These are phyloP conservation scores for Danaus plexippus DNA, from an alignment of 1,140 invertebrate genomes.

Conservation along the genomic window DNA sequence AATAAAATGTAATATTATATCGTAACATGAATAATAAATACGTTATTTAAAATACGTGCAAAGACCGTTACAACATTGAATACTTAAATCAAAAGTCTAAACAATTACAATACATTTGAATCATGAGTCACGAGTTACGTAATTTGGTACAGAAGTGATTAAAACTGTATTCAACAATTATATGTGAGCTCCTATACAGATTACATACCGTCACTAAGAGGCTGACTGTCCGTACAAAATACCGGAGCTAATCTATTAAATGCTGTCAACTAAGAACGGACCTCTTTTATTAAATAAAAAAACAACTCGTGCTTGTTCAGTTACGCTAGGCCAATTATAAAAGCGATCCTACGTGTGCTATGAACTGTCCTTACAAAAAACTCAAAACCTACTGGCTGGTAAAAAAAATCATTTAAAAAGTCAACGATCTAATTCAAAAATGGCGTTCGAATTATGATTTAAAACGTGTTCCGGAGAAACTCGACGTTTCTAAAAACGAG, in stretches of 20 bases:
- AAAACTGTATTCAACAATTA: slow-evolving; percentile 17
- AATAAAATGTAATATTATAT: too few relatives aligned
- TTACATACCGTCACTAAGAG: slow-evolving; percentile 13
- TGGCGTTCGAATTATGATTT: slow-evolving; percentile 70
- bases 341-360: slow-evolving; percentile 9
- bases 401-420: slow-evolving; percentile 51
- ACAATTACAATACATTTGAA: too few relatives aligned
- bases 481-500: slow-evolving; percentile 67
- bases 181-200: slow-evolving; percentile 10
- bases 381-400: slow-evolving; percentile 11
- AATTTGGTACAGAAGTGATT: slow-evolving; percentile 17
- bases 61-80: too few relatives aligned
- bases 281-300: slow-evolving; percentile 14
- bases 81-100: too few relatives aligned
- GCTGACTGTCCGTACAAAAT: slow-evolving; percentile 23
- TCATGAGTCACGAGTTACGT: slow-evolving; percentile 13
- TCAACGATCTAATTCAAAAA: slow-evolving; percentile 68
- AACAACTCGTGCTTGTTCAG: slow-evolving; percentile 12
- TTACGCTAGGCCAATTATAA: slow-evolving; percentile 19
- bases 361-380: slow-evolving; percentile 6
- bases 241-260: slow-evolving; percentile 32
- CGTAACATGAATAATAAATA: background rate
- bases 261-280: slow-evolving; percentile 24
- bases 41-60: too few relatives aligned
- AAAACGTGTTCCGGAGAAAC: slow-evolving; percentile 72